Evolutionary conservation across 1,140 invertebrate genomes (phyloP).

Genomic region (Drosophila quadrilineata): DNA sequence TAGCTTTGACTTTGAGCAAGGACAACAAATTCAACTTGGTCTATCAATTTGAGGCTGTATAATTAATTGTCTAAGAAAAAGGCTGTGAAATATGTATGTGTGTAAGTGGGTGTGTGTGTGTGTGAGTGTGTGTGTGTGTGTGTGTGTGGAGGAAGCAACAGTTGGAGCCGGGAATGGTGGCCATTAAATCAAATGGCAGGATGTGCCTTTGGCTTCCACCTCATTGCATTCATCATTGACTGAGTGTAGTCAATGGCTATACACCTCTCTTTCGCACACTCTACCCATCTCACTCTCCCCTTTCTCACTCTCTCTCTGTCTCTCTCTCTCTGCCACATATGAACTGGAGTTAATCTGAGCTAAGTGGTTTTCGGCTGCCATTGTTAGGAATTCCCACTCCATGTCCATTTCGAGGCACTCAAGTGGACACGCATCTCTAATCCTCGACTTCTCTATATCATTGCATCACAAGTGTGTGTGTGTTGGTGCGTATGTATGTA

Average conservation of each 20-base stretch:
- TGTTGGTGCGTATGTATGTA: not conserved
- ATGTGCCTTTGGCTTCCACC: constrained; percentile 49
- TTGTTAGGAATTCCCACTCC: constrained; percentile 60
- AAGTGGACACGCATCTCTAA: constrained; percentile 56
- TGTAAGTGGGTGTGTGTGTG: not conserved
- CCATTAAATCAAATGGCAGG: constrained; percentile 72
- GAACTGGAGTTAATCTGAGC: constrained; percentile 60
- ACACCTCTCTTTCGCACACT: constrained; percentile 3
- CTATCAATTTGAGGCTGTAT: constrained; percentile 26
- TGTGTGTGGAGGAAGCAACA: constrained; percentile 44
- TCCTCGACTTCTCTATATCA: constrained; percentile 5
- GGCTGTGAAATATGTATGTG: not conserved
- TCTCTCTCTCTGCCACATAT: constrained; percentile 27
- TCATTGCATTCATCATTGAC: constrained; percentile 64
- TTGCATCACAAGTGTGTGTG: not conserved
- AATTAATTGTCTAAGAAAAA: constrained; percentile 24
- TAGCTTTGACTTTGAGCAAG: constrained; percentile 25
- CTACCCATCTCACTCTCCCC: constrained; percentile 3
- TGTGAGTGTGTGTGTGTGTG: constrained; percentile 3
- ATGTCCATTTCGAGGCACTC: constrained; percentile 42
- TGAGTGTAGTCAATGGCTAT: constrained; percentile 3
- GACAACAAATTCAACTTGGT: not conserved
- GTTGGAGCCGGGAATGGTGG: constrained; percentile 36
- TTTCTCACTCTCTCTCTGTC: constrained; percentile 27
- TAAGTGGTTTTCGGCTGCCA: constrained; percentile 63